Evolutionary conservation across 2,888 invertebrate species (phyloP).

Genomic region (Alcis repandata): DNA sequence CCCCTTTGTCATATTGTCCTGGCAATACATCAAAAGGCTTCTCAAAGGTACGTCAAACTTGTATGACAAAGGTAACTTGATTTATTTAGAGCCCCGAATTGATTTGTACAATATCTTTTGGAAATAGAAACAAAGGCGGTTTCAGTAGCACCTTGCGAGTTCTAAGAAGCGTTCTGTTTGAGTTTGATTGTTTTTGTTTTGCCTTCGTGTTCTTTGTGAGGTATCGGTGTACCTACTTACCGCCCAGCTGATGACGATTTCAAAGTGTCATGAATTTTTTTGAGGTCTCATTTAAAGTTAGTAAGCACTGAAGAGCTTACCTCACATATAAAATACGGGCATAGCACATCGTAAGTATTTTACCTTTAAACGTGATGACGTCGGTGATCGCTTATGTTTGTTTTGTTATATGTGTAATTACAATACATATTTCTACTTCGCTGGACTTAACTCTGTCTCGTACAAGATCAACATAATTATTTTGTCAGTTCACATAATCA

Average conservation of each 20-base stretch:
- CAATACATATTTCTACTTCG: too few species aligned
- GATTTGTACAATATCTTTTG: constrained; percentile 45
- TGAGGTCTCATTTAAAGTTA: too few species aligned
- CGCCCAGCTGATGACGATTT: not conserved
- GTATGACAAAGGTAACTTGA: constrained; percentile 35
- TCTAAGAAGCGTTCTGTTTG: constrained; percentile 35
- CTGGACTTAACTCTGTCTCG: too few species aligned
- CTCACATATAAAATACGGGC: too few species aligned
- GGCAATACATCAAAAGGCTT: constrained; percentile 11
- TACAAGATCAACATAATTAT: too few species aligned
- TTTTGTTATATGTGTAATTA: too few species aligned
- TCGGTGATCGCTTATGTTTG: too few species aligned
- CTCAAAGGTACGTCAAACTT: constrained; percentile 3
- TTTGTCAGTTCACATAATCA: too few species aligned
- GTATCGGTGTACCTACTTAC: not conserved
- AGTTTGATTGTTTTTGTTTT: constrained; percentile 24
- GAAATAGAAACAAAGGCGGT: constrained; percentile 37
- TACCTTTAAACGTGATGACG: too few species aligned
- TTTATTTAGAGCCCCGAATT: constrained; percentile 48
- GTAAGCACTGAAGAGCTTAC: too few species aligned
- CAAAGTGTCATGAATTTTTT: not conserved
- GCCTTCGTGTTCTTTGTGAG: not conserved
- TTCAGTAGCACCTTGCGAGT: constrained; percentile 35
- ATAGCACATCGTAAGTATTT: too few species aligned
- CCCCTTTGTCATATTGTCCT: constrained; percentile 21